Conservation (phyloP, 2,797 vertebrate species). For the Brachyrhaphis roseni region DNA sequence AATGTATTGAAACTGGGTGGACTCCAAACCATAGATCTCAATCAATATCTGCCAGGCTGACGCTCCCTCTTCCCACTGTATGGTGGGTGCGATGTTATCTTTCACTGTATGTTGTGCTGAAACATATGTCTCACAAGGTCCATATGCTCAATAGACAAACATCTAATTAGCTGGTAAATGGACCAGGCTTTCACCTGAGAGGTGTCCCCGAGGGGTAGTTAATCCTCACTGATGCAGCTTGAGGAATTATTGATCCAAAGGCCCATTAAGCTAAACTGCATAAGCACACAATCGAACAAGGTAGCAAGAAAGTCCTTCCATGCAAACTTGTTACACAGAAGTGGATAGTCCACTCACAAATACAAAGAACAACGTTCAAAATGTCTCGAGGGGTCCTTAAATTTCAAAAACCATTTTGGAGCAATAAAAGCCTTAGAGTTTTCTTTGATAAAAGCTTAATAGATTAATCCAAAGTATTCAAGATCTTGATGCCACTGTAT, state of each 20-base stretch:
- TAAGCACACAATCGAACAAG: constrained; percentile 64
- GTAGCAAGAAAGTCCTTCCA: constrained; percentile 40
- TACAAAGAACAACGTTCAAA: constrained; percentile 34
- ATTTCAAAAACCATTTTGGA: constrained; percentile 48
- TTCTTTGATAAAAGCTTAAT: constrained; percentile 20
- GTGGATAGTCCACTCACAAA: constrained; percentile 11
- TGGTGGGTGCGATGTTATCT: constrained; percentile 47
- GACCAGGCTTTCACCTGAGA: constrained; percentile 63
- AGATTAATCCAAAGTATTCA: constrained; percentile 8
- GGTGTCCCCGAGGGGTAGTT: constrained; percentile 59
- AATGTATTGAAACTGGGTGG: constrained; percentile 25
- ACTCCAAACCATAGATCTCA: constrained; percentile 18
- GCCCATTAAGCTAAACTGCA: constrained; percentile 60
- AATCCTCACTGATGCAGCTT: constrained; percentile 76
- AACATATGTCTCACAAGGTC: constrained; percentile 58
- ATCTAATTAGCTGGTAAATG: constrained; percentile 79
- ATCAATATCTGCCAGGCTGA: constrained; percentile 40
- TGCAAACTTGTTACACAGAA: constrained; percentile 35
- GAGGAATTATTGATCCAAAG: constrained; percentile 73
- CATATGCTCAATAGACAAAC: constrained; percentile 67
- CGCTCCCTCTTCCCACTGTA: constrained; percentile 39
- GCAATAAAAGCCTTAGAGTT: constrained; percentile 39
- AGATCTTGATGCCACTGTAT: constrained; percentile 14
- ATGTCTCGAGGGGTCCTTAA: constrained; percentile 29
- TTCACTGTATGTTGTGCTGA: constrained; percentile 52